Conservation (phyloP, 2,113 vertebrate species). For the Marcusenius ussheri region DNA sequence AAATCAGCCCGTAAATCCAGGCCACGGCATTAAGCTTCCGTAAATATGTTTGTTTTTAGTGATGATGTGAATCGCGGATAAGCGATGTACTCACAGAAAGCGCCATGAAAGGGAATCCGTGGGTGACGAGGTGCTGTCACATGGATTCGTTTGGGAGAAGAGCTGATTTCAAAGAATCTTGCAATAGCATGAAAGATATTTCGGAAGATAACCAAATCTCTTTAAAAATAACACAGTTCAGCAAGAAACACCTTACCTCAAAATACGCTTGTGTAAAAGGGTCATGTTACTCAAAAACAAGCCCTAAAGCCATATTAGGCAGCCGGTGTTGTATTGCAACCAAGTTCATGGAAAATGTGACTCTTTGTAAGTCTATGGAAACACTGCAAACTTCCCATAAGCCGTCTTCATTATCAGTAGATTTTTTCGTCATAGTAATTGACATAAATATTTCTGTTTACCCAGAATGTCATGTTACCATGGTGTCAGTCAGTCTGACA, state of each 20-base stretch:
- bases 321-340: not conserved
- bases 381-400: not conserved
- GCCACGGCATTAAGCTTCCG: conserved; percentile 14
- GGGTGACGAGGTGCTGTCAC: not conserved
- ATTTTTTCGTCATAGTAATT: not conserved
- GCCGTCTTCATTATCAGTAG: not conserved
- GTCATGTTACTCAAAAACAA: not conserved
- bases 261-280: not conserved
- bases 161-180: conserved; percentile 9
- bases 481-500: too few relatives aligned
- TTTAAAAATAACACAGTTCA: conserved; percentile 9
- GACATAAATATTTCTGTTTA: not conserved
- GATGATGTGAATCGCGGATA: conserved; percentile 3
- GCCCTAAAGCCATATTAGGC: not conserved
- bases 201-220: conserved; percentile 14
- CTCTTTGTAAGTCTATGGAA: not conserved
- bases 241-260: not conserved
- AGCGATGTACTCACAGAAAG: not conserved
- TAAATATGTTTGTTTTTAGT: conserved; percentile 26
- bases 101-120: not conserved
- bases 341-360: not conserved
- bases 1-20: conserved; percentile 21
- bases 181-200: conserved; percentile 9
- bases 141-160: not conserved
- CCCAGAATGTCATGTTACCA: too few relatives aligned